These are phyloP conservation scores for Mamestra brassicae DNA, from an alignment of 2,888 invertebrate genomes.

Conservation along the genomic window DNA sequence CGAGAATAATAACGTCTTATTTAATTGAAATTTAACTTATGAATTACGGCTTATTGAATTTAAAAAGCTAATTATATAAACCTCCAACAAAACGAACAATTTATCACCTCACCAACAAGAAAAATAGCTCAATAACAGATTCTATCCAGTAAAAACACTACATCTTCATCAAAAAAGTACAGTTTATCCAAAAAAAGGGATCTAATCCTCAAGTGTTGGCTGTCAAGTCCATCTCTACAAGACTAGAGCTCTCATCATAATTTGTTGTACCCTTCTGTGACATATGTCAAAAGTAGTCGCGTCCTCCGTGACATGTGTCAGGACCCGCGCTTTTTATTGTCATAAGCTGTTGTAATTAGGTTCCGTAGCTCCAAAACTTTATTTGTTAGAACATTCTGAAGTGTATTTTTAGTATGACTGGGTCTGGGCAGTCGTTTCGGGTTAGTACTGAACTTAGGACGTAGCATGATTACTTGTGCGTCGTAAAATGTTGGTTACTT, in stretches of 20 bases:
- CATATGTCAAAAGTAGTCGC: constrained; percentile 47
- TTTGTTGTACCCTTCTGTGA: constrained; percentile 61
- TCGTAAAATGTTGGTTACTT: constrained; percentile 36
- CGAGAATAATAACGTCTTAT: no score
- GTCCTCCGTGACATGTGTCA: constrained; percentile 53
- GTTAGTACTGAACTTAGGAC: constrained; percentile 16
- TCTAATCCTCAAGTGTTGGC: constrained; percentile 37
- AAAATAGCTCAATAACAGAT: neutral
- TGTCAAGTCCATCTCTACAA: constrained; percentile 36
- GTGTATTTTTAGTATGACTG: constrained; percentile 13
- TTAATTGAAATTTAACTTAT: no score
- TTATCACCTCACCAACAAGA: constrained; percentile 4
- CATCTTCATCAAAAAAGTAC: constrained; percentile 35
- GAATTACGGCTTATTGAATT: no score
- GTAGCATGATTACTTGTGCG: constrained; percentile 14
- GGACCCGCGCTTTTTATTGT: constrained; percentile 44
- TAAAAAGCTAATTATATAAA: no score
- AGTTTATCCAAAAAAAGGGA: constrained; percentile 32
- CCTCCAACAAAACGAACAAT: neutral
- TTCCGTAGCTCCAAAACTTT: constrained; percentile 20
- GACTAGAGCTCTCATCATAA: constrained; percentile 53
- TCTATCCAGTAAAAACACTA: constrained; percentile 14
- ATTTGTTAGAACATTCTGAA: constrained; percentile 20
- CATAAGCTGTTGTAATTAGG: constrained; percentile 39
- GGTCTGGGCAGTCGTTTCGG: constrained; percentile 2